phyloP scores from a whole-genome alignment of 1,140 invertebrate species.

The Ctenoplectra terminalis region DNA sequence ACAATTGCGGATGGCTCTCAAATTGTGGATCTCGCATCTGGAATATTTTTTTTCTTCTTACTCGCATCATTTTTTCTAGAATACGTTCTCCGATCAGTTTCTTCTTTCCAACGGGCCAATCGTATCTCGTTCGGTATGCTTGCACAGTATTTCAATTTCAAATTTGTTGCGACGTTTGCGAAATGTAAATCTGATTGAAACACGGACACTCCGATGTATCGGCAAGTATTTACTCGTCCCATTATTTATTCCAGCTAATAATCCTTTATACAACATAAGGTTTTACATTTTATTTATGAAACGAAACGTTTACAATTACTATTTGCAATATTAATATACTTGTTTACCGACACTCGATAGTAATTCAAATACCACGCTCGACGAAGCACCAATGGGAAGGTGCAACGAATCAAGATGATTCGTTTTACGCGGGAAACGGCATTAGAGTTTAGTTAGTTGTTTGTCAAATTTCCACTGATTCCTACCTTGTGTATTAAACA shows the following conservation, averaged over 20 bases:
- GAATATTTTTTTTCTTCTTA: no score
- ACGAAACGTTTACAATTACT: no score
- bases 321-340: neutral
- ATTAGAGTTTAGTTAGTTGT: neutral
- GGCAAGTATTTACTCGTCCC: neutral
- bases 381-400: neutral
- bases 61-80: no score
- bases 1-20: slow-evolving; percentile 18
- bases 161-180: no score
- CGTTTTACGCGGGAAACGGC: slow-evolving; percentile 6
- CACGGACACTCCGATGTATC: neutral
- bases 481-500: neutral
- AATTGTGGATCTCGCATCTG: neutral
- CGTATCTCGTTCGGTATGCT: neutral
- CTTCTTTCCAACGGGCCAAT: no score
- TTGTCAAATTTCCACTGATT: neutral
- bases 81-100: neutral
- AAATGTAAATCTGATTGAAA: neutral
- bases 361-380: neutral
- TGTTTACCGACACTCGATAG: neutral
- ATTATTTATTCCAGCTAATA: neutral
- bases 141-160: no score
- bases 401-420: slow-evolving; percentile 5
- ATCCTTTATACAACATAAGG: neutral
- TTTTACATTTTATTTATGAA: neutral